Evolutionary conservation across 2,113 vertebrate genomes (phyloP).

Genomic region (rat (Rattus norvegicus)): DNA sequence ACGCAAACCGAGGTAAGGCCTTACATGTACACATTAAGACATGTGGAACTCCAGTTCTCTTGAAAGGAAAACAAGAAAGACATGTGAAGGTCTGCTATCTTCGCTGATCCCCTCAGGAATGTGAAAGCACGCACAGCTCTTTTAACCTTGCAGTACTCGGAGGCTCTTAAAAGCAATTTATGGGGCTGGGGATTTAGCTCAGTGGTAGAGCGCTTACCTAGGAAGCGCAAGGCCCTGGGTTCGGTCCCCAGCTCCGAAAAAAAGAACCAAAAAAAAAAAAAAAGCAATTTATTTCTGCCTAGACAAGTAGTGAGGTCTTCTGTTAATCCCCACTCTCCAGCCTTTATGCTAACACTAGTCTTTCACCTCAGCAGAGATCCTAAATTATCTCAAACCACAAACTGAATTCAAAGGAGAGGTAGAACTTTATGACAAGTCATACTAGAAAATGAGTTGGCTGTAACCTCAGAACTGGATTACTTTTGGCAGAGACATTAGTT

Average conservation of each 20-base stretch:
- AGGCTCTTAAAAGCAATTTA: conserved; percentile 64
- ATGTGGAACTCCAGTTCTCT: conserved; percentile 25
- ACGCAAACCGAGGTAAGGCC: neutral
- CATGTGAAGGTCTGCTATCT: conserved; percentile 58
- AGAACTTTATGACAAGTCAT: neutral
- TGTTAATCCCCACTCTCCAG: conserved; percentile 50
- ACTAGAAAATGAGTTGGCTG: neutral
- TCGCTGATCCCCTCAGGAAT: conserved; percentile 76
- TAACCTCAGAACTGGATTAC: neutral
- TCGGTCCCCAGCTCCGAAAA: no score
- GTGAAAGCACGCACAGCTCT: conserved; percentile 50
- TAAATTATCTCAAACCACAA: conserved; percentile 10
- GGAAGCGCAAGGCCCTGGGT: no score
- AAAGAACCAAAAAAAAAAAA: no score
- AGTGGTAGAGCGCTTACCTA: no score
- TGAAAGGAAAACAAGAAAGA: conserved; percentile 65
- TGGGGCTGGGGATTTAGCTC: no score
- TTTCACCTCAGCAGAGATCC: neutral
- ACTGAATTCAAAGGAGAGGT: neutral
- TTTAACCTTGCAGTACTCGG: conserved; percentile 60
- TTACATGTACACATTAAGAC: conserved; percentile 18
- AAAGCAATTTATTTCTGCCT: conserved; percentile 71
- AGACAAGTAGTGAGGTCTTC: conserved; percentile 62
- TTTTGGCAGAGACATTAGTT: neutral
- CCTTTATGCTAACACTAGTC: neutral